These are phyloP conservation scores for Acrocera orbiculus DNA, from an alignment of 2,888 invertebrate genomes.

Conservation along the genomic window DNA sequence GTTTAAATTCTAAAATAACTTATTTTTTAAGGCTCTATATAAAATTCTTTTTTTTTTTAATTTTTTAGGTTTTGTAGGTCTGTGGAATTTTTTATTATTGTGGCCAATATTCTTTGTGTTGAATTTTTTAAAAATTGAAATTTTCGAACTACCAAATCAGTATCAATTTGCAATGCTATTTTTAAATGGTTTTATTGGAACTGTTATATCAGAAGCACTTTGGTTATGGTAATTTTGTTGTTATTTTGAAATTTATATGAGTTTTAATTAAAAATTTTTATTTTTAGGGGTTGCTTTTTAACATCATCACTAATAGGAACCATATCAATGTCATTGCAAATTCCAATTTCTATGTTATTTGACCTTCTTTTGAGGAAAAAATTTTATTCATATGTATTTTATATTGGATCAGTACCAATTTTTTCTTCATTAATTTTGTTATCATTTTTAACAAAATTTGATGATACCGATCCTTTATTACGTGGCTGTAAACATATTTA, in stretches of 20 bases:
- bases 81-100: slow-evolving; percentile 69
- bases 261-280: neutral
- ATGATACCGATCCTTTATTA: slow-evolving; percentile 65
- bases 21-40: too few relatives aligned
- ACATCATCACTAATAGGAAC: slow-evolving; percentile 84
- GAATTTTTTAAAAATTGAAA: slow-evolving; percentile 65
- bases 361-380: slow-evolving; percentile 58
- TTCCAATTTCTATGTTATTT: slow-evolving; percentile 77
- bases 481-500: slow-evolving; percentile 27
- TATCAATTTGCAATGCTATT: slow-evolving; percentile 64
- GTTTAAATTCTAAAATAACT: too few relatives aligned
- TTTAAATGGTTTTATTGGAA: slow-evolving; percentile 77
- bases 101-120: slow-evolving; percentile 84
- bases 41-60: slow-evolving; percentile 1
- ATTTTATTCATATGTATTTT: slow-evolving; percentile 50
- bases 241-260: too few relatives aligned
- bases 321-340: slow-evolving; percentile 64
- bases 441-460: slow-evolving; percentile 60
- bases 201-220: slow-evolving; percentile 75
- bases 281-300: slow-evolving; percentile 71
- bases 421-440: slow-evolving; percentile 34
- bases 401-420: slow-evolving; percentile 62
- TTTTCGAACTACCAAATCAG: slow-evolving; percentile 67
- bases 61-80: slow-evolving; percentile 71
- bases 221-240: slow-evolving; percentile 81